Conservation (phyloP, 2,113 vertebrate species). For the Piliocolobus tephrosceles region DNA sequence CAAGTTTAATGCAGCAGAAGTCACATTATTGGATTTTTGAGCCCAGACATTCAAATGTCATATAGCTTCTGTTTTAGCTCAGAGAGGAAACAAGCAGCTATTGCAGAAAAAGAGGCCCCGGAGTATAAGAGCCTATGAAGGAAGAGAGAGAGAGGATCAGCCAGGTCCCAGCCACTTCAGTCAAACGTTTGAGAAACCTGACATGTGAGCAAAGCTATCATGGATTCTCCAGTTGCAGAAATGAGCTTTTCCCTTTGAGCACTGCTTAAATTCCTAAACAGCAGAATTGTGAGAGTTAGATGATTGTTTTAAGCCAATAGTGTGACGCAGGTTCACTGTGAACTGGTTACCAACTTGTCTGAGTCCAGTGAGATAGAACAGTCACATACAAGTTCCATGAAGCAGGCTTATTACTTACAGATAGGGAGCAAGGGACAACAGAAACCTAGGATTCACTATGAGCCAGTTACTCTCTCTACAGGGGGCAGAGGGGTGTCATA, state of each 20-base stretch:
- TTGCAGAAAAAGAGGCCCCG: neutral
- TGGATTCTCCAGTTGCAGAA: neutral
- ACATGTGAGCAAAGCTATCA: neutral
- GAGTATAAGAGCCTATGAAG: neutral
- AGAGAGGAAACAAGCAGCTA: neutral
- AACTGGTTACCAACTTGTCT: neutral
- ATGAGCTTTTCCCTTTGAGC: neutral
- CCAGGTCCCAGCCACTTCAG: neutral
- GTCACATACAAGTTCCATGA: neutral
- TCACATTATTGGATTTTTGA: neutral
- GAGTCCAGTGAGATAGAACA: neutral
- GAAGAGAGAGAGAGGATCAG: neutral
- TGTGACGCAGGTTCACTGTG: neutral
- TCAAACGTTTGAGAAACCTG: neutral
- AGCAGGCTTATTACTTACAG: neutral
- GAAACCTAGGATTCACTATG: neutral
- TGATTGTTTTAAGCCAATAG: neutral
- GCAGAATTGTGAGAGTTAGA: neutral
- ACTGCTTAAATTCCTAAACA: neutral
- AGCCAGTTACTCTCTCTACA: neutral
- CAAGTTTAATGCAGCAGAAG: neutral
- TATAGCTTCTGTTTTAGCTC: neutral
- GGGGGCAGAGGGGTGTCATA: neutral
- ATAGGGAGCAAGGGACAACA: neutral
- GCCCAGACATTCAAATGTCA: neutral